These are phyloP conservation scores for Caenorhabditis zanzibari DNA, from an alignment of 2,888 invertebrate species.

Conservation along the genomic window DNA sequence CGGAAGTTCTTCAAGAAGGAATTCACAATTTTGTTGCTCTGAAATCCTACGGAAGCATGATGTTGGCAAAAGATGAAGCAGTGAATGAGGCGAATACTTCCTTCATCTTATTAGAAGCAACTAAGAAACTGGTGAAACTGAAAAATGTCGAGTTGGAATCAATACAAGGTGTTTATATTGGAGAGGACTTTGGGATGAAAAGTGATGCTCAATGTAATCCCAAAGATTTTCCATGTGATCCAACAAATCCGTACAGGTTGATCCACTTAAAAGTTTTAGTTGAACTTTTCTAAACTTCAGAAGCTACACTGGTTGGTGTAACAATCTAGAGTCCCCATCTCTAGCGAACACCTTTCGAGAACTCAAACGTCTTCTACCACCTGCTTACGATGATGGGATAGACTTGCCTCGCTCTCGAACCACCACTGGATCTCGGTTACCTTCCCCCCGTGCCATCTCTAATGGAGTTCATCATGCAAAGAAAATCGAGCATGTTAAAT, in stretches of 20 bases:
- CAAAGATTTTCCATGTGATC: conserved; percentile 81
- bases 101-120: conserved; percentile 76
- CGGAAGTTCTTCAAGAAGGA: conserved; percentile 20
- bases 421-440: conserved; percentile 86
- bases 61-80: conserved; percentile 80
- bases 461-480: conserved; percentile 88
- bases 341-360: conserved; percentile 79
- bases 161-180: conserved; percentile 55
- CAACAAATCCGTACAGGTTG: conserved; percentile 72
- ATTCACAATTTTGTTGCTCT: conserved; percentile 54
- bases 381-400: conserved; percentile 79
- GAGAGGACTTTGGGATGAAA: conserved; percentile 44
- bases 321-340: conserved; percentile 79
- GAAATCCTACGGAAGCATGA: conserved; percentile 76
- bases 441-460: conserved; percentile 92
- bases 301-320: conserved; percentile 81
- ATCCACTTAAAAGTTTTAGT: not conserved
- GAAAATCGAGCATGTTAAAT: conserved; percentile 61
- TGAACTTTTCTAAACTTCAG: not conserved
- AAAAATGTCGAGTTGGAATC: conserved; percentile 15
- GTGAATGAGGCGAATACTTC: conserved; percentile 74
- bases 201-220: conserved; percentile 67
- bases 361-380: conserved; percentile 77
- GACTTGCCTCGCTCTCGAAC: conserved; percentile 75
- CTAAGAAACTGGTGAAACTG: conserved; percentile 45